These are phyloP conservation scores for Eclectus roratus DNA, from an alignment of 2,113 vertebrate species.

Conservation along the genomic window DNA sequence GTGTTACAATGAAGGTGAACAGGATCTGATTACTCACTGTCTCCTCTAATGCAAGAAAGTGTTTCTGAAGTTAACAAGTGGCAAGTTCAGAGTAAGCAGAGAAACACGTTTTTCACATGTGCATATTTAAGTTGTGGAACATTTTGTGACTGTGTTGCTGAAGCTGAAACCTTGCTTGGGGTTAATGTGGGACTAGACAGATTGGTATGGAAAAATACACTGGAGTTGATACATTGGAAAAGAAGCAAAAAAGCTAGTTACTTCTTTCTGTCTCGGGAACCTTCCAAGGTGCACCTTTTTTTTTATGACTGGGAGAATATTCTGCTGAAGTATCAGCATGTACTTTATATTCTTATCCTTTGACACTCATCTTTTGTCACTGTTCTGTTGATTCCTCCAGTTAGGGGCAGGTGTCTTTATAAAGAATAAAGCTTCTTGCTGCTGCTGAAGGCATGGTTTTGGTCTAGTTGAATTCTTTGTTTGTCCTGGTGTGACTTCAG, in stretches of 20 bases:
- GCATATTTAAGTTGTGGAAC: background rate
- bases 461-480: background rate
- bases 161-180: background rate
- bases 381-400: background rate
- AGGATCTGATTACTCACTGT: background rate
- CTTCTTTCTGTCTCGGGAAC: background rate
- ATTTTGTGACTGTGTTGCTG: background rate
- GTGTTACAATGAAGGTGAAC: background rate
- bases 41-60: background rate
- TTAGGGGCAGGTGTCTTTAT: background rate
- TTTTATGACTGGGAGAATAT: background rate
- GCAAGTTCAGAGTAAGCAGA: background rate
- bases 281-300: background rate
- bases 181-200: background rate
- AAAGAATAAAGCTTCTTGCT: background rate
- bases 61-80: background rate
- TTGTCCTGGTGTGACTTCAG: background rate
- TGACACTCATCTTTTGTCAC: background rate
- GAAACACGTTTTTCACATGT: background rate
- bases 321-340: background rate
- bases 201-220: background rate
- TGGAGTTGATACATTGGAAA: background rate
- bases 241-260: background rate
- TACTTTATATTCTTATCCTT: background rate
- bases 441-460: background rate